Percentiles rank a stretch among this genome's conserved stretches.
Evolutionary conservation across 2,113 vertebrate species (phyloP).

Genomic region (Triplophysa dalaica): DNA sequence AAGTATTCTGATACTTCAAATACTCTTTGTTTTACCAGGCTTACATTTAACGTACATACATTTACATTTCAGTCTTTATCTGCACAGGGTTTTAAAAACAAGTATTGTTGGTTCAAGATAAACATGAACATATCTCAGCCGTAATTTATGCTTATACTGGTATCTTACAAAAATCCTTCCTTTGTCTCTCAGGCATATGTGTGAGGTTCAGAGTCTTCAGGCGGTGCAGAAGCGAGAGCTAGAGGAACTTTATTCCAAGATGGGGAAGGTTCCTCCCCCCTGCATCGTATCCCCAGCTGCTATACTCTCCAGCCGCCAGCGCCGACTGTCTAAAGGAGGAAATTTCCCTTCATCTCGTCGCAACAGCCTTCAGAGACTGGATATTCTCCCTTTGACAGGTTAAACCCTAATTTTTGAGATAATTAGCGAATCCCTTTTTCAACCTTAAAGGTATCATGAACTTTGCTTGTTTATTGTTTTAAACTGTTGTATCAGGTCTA

Average conservation of each 20-base stretch:
- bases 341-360: constrained; percentile 84
- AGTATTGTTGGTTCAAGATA: no score
- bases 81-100: no score
- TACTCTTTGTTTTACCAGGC: no score
- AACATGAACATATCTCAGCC: no score
- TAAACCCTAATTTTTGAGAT: background rate
- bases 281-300: constrained; percentile 91
- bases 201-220: constrained; percentile 88
- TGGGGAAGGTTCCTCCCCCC: constrained; percentile 88
- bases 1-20: no score
- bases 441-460: no score
- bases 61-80: no score
- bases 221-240: constrained; percentile 91
- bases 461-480: no score
- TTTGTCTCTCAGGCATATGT: constrained; percentile 78
- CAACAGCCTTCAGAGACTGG: constrained; percentile 92
- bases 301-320: constrained; percentile 89
- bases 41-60: no score
- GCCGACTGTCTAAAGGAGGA: constrained; percentile 88
- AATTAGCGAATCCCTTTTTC: no score
- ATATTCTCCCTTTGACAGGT: constrained; percentile 79
- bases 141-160: no score
- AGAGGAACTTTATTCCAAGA: constrained; percentile 85
- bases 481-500: no score
- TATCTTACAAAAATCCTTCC: background rate